Conservation (phyloP, 2,797 vertebrate species). For the Hapalemur alaotrensis region DNA sequence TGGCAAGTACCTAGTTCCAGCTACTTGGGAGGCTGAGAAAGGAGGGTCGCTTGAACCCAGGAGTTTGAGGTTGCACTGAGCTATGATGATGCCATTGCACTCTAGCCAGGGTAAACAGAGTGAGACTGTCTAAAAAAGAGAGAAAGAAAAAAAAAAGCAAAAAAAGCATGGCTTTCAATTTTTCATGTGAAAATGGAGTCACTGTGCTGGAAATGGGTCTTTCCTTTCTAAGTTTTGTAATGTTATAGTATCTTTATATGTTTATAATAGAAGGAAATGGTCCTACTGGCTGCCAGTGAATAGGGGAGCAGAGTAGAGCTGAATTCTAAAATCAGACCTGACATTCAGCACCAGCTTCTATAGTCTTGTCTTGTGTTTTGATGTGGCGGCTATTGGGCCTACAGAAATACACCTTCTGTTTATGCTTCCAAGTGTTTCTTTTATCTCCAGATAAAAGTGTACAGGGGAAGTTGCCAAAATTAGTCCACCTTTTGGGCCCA, state of each 20-base stretch:
- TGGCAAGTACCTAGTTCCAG: background rate
- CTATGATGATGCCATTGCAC: background rate
- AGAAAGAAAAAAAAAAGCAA: background rate
- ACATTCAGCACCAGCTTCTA: background rate
- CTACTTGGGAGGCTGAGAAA: background rate
- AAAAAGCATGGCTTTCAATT: background rate
- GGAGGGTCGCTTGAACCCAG: background rate
- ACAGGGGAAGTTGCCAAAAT: slow-evolving; percentile 73
- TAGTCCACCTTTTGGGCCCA: slow-evolving; percentile 71
- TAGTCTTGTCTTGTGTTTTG: background rate
- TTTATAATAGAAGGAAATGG: background rate
- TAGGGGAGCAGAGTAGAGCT: background rate
- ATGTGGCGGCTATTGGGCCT: background rate
- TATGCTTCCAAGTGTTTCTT: slow-evolving; percentile 67
- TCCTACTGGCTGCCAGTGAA: background rate
- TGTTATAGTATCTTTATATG: background rate
- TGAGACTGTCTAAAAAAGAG: background rate
- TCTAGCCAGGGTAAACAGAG: background rate
- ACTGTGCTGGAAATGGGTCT: background rate
- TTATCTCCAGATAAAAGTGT: slow-evolving; percentile 76
- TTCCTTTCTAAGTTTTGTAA: slow-evolving; percentile 2
- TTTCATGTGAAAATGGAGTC: background rate
- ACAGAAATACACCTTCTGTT: slow-evolving; percentile 71
- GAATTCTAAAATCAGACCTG: background rate
- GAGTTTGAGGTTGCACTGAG: background rate